Evolutionary conservation across 1,140 invertebrate species (phyloP).

Genomic region (Drosophila ogumai): DNA sequence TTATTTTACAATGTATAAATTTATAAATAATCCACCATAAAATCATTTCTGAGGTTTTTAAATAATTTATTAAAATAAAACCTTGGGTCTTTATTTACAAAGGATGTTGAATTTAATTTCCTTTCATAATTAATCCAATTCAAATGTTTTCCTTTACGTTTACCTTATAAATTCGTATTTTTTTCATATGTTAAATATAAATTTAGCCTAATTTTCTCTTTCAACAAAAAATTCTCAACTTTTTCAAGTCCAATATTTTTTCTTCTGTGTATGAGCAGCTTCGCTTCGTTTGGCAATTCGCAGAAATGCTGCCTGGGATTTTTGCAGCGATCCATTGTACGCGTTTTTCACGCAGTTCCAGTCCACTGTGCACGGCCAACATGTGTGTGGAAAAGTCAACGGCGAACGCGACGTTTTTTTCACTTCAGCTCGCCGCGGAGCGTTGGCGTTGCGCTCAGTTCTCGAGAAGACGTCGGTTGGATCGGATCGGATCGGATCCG

Average conservation of each 20-base stretch:
- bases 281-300: constrained; percentile 14
- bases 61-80: neutral
- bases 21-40: no score
- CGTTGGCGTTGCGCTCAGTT: constrained; percentile 74
- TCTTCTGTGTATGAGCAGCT: neutral
- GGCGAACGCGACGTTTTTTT: constrained; percentile 48
- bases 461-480: constrained; percentile 73
- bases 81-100: no score
- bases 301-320: constrained; percentile 37
- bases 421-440: constrained; percentile 47
- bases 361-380: constrained; percentile 66
- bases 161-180: no score
- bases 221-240: neutral
- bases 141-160: neutral
- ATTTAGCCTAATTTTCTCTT: neutral
- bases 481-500: constrained; percentile 55
- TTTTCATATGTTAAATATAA: no score
- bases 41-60: no score
- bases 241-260: neutral
- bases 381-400: constrained; percentile 63
- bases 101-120: neutral
- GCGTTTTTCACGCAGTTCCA: constrained; percentile 50
- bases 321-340: constrained; percentile 22
- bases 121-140: no score
- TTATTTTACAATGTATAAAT: no score